Percentiles rank a stretch among this genome's conserved stretches.
Conservation (phyloP, 2,888 invertebrate species). For the Euphydryas editha region DNA sequence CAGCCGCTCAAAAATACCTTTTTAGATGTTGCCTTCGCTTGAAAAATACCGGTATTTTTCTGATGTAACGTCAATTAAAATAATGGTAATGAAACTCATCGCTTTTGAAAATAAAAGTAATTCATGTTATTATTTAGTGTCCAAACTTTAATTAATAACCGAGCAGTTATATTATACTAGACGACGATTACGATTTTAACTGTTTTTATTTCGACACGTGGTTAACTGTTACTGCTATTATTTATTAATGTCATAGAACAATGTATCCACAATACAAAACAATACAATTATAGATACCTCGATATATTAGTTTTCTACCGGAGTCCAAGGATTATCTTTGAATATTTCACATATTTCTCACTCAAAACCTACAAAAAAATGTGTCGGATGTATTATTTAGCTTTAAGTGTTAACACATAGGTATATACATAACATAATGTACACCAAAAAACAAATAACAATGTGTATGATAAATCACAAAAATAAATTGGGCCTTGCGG, state of each 20-base stretch:
- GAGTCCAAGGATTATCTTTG: neutral
- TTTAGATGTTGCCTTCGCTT: conserved; percentile 38
- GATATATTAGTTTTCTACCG: no score
- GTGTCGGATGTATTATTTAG: conserved; percentile 62
- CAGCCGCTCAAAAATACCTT: conserved; percentile 63
- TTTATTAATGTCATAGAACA: no score
- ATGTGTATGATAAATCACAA: conserved; percentile 51
- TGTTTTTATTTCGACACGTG: neutral
- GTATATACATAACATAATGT: conserved; percentile 64
- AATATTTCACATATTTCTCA: conserved; percentile 54
- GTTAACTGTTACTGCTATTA: no score
- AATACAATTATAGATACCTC: no score
- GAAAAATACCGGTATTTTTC: conserved; percentile 15
- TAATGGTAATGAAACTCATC: conserved; percentile 10
- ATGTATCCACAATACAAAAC: no score
- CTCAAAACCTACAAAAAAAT: conserved; percentile 62
- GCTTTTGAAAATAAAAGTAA: conserved; percentile 5
- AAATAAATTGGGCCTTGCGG: conserved; percentile 60
- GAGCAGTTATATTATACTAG: neutral
- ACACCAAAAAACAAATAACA: conserved; percentile 48
- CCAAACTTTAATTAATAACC: neutral
- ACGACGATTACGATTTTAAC: neutral
- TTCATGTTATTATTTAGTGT: neutral
- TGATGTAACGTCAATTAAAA: conserved; percentile 22
- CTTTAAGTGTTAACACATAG: conserved; percentile 80